Conservation (phyloP, 2,113 vertebrate species). For the Zosterops hypoxanthus region DNA sequence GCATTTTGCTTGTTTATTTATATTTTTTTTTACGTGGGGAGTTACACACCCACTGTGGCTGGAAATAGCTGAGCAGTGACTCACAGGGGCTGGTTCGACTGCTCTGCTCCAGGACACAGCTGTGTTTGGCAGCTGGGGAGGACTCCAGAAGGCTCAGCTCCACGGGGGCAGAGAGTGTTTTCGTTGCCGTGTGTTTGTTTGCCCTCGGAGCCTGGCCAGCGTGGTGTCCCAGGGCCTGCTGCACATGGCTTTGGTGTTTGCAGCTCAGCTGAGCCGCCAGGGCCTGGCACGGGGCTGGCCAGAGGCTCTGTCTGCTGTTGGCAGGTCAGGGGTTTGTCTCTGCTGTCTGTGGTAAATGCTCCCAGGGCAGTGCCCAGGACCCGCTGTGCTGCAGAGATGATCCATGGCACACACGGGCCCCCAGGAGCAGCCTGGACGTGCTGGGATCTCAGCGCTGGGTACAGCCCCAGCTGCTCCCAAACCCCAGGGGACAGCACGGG, state of each 20-base stretch:
- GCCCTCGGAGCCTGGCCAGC: background rate
- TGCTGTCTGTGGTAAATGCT: background rate
- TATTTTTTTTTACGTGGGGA: background rate
- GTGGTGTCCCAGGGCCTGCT: rapidly evolving
- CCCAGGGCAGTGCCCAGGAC: rapidly evolving
- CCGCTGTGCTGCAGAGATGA: rapidly evolving
- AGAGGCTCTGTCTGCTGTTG: background rate
- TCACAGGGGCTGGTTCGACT: slow-evolving; percentile 19
- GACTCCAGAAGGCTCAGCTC: background rate
- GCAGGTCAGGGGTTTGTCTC: rapidly evolving
- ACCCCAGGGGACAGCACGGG: background rate
- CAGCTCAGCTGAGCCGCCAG: background rate
- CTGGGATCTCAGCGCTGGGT: background rate
- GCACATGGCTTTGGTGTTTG: background rate
- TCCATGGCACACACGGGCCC: rapidly evolving
- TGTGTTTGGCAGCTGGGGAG: background rate
- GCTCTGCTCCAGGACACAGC: background rate
- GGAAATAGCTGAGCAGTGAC: slow-evolving; percentile 56
- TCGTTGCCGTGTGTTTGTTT: background rate
- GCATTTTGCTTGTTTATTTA: slow-evolving; percentile 32
- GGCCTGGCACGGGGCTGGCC: background rate
- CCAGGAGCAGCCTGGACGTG: rapidly evolving
- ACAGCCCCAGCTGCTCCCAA: background rate
- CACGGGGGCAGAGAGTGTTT: background rate
- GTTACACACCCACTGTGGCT: slow-evolving; percentile 27